Conservation (phyloP, 2,888 invertebrate genomes). For the Corbicula japonica region DNA sequence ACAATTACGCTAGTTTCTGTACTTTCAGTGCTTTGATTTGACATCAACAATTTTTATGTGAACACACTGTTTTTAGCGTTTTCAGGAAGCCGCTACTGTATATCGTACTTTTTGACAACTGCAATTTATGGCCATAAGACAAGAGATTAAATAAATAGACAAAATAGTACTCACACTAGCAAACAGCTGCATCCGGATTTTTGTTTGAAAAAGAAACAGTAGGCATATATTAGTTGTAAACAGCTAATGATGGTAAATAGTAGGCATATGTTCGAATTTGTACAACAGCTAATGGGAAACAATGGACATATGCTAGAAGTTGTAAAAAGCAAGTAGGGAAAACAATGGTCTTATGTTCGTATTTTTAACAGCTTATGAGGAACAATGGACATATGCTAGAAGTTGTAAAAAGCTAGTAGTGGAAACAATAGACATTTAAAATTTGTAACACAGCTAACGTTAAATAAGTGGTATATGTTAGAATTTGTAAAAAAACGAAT, state of each 20-base stretch:
- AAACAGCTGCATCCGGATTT: conserved; percentile 24
- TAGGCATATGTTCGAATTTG: too few species aligned
- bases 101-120: not conserved
- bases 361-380: too few species aligned
- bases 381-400: too few species aligned
- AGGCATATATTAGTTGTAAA: not conserved
- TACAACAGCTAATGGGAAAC: not conserved
- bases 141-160: not conserved
- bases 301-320: not conserved
- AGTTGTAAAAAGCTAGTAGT: too few species aligned
- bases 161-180: conserved; percentile 21
- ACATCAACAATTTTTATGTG: too few species aligned
- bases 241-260: not conserved
- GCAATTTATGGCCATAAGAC: not conserved
- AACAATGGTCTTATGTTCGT: too few species aligned
- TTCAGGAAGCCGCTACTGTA: too few species aligned
- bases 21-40: too few species aligned
- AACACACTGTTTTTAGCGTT: too few species aligned
- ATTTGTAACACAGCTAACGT: not conserved
- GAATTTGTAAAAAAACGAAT: not conserved
- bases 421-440: too few species aligned
- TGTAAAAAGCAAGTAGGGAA: too few species aligned
- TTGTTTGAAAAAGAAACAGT: conserved; percentile 26
- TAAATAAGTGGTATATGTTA: not conserved
- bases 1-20: too few species aligned